Conservation (phyloP, 2,113 vertebrate species). For the Hyaena hyaena region DNA sequence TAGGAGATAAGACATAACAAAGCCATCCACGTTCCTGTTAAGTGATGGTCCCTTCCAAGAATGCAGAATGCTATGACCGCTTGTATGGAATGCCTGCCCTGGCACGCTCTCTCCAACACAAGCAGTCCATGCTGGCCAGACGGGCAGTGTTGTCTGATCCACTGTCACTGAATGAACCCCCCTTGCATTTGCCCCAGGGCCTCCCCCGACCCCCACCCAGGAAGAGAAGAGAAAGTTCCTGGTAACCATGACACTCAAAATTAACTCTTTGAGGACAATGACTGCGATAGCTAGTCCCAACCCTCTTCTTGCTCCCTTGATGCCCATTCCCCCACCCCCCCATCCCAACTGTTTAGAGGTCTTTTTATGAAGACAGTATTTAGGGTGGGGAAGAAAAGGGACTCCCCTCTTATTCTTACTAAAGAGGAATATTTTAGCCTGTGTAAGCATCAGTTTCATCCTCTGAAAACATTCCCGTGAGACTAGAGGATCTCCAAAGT, state of each 20-base stretch:
- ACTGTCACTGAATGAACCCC: not conserved
- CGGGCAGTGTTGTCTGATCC: not conserved
- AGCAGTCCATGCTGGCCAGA: not conserved
- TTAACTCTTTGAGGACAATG: not conserved
- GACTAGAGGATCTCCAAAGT: not conserved
- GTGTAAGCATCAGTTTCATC: not conserved
- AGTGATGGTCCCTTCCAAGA: slow-evolving; percentile 67
- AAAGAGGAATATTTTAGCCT: not conserved
- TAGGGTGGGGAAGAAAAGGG: not conserved
- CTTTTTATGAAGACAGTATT: not conserved
- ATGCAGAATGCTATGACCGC: slow-evolving; percentile 56
- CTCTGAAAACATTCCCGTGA: not conserved
- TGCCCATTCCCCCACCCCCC: not conserved
- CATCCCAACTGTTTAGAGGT: not conserved
- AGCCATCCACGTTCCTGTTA: slow-evolving; percentile 66
- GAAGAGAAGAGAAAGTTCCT: not conserved
- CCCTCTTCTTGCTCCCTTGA: not conserved
- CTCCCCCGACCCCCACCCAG: not conserved
- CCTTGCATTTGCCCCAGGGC: not conserved
- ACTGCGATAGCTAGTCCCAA: not conserved
- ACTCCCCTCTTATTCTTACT: not conserved
- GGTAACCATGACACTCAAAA: not conserved
- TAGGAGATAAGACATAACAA: slow-evolving; percentile 77
- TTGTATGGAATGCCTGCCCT: slow-evolving; percentile 60
- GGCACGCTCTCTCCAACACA: slow-evolving; percentile 48